phyloP scores from a whole-genome alignment of 2,888 invertebrate species.

The Antheraea assamensis region DNA sequence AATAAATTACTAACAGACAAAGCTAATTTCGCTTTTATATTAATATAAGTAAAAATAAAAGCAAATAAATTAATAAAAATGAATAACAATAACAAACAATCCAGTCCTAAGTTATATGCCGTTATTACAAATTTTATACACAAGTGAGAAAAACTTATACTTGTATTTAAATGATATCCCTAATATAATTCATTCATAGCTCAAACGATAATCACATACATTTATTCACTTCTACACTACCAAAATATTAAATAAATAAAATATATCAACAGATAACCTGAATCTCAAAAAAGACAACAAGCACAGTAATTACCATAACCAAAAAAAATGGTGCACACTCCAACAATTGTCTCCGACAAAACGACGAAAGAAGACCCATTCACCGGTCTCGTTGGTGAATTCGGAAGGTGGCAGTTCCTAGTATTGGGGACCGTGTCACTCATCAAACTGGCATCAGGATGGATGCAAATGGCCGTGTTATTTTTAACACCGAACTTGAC shows the following conservation, averaged over 20 bases:
- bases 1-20: no score
- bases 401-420: slow-evolving; percentile 88
- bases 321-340: slow-evolving; percentile 50
- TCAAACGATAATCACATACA: neutral
- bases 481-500: slow-evolving; percentile 86
- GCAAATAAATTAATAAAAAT: no score
- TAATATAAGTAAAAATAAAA: no score
- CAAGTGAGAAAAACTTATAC: neutral
- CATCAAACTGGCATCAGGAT: slow-evolving; percentile 88
- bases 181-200: neutral
- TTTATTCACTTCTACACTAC: neutral
- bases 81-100: no score
- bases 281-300: neutral
- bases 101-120: no score
- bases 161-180: neutral
- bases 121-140: no score
- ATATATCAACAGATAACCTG: slow-evolving; percentile 15
- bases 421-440: slow-evolving; percentile 84
- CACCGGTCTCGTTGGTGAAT: slow-evolving; percentile 62
- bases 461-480: slow-evolving; percentile 89
- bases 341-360: slow-evolving; percentile 35
- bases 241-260: slow-evolving; percentile 1
- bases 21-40: no score
- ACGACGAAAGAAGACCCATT: slow-evolving; percentile 59
- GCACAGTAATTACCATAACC: neutral